phyloP scores from a whole-genome alignment of 2,888 invertebrate genomes.

The Epiblema foenella region DNA sequence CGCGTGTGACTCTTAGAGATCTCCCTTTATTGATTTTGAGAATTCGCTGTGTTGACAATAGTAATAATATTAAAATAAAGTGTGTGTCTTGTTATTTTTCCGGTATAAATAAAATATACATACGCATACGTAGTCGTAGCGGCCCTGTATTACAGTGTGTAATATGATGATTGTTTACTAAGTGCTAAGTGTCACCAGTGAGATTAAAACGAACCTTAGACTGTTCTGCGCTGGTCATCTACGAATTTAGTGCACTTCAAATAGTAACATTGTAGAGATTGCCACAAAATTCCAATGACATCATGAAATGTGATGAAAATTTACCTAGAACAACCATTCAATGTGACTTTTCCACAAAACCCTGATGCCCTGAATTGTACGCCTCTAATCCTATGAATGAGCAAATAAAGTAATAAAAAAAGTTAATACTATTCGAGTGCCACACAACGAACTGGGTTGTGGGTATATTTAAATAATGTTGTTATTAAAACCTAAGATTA shows the following conservation, averaged over 20 bases:
- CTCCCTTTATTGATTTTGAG: too few species aligned
- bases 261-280: not conserved
- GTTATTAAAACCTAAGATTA: constrained; percentile 13
- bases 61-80: too few species aligned
- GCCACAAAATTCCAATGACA: not conserved
- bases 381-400: not conserved
- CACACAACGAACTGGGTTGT: constrained; percentile 12
- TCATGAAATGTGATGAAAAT: not conserved
- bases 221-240: not conserved
- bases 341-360: constrained; percentile 1
- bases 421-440: not conserved
- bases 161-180: not conserved
- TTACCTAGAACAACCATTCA: not conserved
- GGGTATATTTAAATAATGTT: constrained; percentile 6
- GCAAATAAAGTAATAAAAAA: constrained; percentile 6
- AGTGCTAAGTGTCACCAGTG: not conserved
- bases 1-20: too few species aligned
- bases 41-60: too few species aligned
- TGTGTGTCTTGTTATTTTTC: too few species aligned
- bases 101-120: not conserved
- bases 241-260: constrained; percentile 4
- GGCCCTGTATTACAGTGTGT: not conserved
- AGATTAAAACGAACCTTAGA: not conserved
- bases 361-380: not conserved
- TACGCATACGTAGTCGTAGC: too few species aligned